These are phyloP conservation scores for Penaeus monodon DNA, from an alignment of 2,888 invertebrate species.

Conservation along the genomic window DNA sequence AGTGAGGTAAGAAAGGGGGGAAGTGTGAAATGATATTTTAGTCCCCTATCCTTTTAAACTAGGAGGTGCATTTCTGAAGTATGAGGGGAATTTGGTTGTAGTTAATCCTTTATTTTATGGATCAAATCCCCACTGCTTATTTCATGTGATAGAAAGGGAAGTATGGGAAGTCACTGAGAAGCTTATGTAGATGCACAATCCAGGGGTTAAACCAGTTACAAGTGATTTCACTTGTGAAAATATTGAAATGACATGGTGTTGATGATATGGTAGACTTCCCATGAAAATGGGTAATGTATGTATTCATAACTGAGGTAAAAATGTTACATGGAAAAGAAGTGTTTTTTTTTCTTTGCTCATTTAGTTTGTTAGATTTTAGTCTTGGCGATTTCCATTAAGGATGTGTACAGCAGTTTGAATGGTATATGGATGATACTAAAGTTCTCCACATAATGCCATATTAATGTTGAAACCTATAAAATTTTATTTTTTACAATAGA, in stretches of 20 bases:
- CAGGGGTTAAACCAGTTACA: conserved; percentile 2
- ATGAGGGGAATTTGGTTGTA: neutral
- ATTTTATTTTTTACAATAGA: too few species aligned
- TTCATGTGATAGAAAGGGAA: conserved; percentile 43
- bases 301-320: neutral
- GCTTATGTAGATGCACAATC: conserved; percentile 25
- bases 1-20: conserved; percentile 24
- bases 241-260: conserved; percentile 23
- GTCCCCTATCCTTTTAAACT: neutral
- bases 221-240: neutral
- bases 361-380: too few species aligned
- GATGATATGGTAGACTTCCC: neutral
- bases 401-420: too few species aligned
- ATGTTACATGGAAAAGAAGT: neutral
- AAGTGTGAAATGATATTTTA: neutral
- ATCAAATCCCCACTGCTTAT: conserved; percentile 26
- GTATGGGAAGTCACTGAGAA: conserved; percentile 20
- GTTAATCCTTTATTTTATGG: conserved; percentile 1
- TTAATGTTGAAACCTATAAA: too few species aligned
- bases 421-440: too few species aligned
- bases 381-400: too few species aligned
- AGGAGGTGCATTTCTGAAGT: neutral
- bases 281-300: neutral
- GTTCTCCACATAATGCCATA: too few species aligned
- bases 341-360: too few species aligned